Evolutionary conservation across 1,140 invertebrate species (phyloP), one percentile per base, ranked within the genome.

Genomic region (Drosophila erecta): DNA sequence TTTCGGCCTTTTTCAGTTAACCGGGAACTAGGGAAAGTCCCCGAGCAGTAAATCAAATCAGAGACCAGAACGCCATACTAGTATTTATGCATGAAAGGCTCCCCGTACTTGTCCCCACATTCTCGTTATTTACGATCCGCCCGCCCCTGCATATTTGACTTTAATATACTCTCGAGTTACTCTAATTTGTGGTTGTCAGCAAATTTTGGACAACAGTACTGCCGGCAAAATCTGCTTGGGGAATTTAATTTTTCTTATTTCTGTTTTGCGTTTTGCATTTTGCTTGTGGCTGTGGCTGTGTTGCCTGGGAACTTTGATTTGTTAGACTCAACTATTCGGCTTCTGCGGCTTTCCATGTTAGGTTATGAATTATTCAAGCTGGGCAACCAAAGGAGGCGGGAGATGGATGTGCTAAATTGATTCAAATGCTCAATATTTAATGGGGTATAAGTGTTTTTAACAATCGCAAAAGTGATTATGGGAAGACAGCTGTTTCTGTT

Each of bases 131-230:
- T 57, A 57, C 49, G 41, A 40, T 27, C 22, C 44, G 53, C 24
- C 22, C 46, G 41, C 72, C 44, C 15, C 38, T 43, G 30, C 51
- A 57, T 76, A 54, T 69, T 70, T 60, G 47, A 40, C 69, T 81
- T 85, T 78, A 85, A 81, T 85, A 64, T 59, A 71, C 81, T 78
- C 72, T 65, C 44, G 65, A 71, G 53, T 64, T 60, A 27, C 55
- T 66, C 78, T 64, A 86, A 78, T 85, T 78, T 85, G 81, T 49
- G 78, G 81, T 62, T 75, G 62, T 70, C 74, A 66, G 77, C 74
- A 81, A 81, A 74, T 74, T 81, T 51, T 78, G 59, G 40, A 43
- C 41, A 41, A 35, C n/a, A 46, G 43, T 15, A 17, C 17, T 59
- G 41, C 37, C 11, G 17, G 17, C 10, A 40, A 20, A 35, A 54